Percentiles rank a stretch among this genome's conserved stretches.
Conservation (phyloP, 2,888 invertebrate genomes). For the Campoplex capitator region DNA sequence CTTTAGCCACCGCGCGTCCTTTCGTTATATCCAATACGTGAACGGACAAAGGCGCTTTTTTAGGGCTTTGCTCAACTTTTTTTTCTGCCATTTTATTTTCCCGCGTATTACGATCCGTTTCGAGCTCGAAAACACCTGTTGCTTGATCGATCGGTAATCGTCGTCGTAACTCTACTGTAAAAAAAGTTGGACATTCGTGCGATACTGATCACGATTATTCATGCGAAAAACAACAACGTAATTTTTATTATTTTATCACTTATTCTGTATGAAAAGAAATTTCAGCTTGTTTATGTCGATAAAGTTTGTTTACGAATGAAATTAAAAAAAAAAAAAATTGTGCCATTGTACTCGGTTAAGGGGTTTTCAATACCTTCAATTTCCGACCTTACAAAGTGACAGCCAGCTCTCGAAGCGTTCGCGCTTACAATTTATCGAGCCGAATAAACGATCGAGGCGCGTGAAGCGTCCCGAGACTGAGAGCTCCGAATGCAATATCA, state of each 20-base stretch:
- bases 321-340: too few relatives aligned
- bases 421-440: constrained; percentile 33
- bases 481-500: constrained; percentile 50
- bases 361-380: constrained; percentile 1
- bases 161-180: background rate
- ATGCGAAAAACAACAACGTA: too few relatives aligned
- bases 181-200: background rate
- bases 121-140: background rate
- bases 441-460: constrained; percentile 28
- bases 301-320: too few relatives aligned
- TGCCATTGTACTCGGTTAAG: too few relatives aligned
- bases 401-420: background rate
- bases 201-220: background rate
- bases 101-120: background rate
- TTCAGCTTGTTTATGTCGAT: too few relatives aligned
- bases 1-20: constrained; percentile 88
- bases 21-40: constrained; percentile 90
- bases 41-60: constrained; percentile 86
- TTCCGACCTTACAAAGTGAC: constrained; percentile 35
- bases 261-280: too few relatives aligned
- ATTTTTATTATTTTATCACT: too few relatives aligned
- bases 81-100: background rate
- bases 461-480: constrained; percentile 30
- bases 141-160: constrained; percentile 9
- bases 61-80: background rate